A percentile compares a stretch with the other conserved stretches of the same genome.
These are phyloP conservation scores for Aphrophora alni DNA, from an alignment of 2,888 invertebrate species.

Conservation along the genomic window DNA sequence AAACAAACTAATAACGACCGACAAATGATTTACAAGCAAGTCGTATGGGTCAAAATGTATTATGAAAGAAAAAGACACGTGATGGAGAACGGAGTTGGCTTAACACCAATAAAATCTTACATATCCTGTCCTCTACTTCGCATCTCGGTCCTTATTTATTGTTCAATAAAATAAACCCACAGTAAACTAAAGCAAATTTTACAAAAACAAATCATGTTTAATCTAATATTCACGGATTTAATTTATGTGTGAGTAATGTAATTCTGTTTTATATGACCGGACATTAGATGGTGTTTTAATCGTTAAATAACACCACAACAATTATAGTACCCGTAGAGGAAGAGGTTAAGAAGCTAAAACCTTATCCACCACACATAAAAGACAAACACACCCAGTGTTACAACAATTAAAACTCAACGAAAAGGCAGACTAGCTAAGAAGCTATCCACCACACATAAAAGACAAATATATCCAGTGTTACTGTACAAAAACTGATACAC, in stretches of 20 bases:
- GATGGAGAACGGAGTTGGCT: background rate
- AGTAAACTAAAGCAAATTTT: background rate
- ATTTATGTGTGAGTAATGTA: background rate
- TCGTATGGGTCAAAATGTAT: background rate
- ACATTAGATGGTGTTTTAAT: background rate
- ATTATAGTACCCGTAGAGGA: too few species aligned
- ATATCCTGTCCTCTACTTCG: background rate
- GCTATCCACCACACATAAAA: too few species aligned
- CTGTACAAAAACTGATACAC: too few species aligned
- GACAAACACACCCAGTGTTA: too few species aligned
- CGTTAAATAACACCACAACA: too few species aligned
- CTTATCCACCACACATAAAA: too few species aligned
- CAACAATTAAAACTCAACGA: too few species aligned
- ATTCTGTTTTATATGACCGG: background rate
- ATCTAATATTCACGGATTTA: background rate
- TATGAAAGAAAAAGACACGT: background rate
- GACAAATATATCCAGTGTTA: too few species aligned
- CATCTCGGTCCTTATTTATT: background rate
- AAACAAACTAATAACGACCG: background rate
- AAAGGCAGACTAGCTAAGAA: too few species aligned
- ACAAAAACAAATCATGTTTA: background rate
- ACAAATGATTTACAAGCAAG: background rate
- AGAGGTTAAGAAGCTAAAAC: too few species aligned
- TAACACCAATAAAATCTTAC: constrained; percentile 1
- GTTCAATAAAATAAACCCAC: background rate